Base-by-base conservation (phyloP, 30 jellyfish, hydroid and myxozoan species). In the Aurelia aurita region DNA sequence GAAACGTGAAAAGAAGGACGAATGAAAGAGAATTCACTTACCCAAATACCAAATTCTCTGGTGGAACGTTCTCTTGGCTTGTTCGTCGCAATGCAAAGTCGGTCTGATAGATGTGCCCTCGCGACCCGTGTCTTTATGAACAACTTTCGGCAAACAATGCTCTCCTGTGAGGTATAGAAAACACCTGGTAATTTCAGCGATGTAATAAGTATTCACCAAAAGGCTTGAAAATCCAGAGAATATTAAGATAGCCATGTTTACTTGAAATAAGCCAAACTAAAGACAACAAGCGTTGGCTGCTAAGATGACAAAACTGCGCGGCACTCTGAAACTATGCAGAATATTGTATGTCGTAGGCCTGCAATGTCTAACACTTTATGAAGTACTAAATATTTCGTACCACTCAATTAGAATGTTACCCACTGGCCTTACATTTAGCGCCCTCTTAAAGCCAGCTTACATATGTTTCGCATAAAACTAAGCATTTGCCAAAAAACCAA, bases 351-450 rank as follows among this genome's bases (percentile, higher is more conserved):
- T 8, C 51, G 51, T 39, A 8, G 15, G 51, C 51, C 51, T 39
- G 44, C 21, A 74, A 55, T 59, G 82, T 70, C 82, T 26, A 39
- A 29, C 82, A 70, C 82, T 76, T 81, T 68, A 81, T 81, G 74
- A 68, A 64, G 70, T 35, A 67, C 85, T 29, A 81, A 80, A 66
- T 64, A 51, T 29, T 28, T 32, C 57, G 72, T 58, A 45, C 49
- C 91, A 81, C 85, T 77, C 83, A 62, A 54, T 81, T 81, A 81
- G 84, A 34, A 57, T 15, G 61, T 63, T 79, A 25, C 62, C 82
- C 63, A 23, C 49, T 44, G 39, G 12, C 19, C 15, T 43, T 49
- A 19, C 28, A 61, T 35, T 39, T 39, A 8, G 16, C 51, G 51
- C 51, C 51, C 51, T 39, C 16, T 39, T 39, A 39, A 39, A 39